These are phyloP conservation scores for Catharus fuscescens DNA, from an alignment of 2,113 vertebrate genomes.

Conservation along the genomic window DNA sequence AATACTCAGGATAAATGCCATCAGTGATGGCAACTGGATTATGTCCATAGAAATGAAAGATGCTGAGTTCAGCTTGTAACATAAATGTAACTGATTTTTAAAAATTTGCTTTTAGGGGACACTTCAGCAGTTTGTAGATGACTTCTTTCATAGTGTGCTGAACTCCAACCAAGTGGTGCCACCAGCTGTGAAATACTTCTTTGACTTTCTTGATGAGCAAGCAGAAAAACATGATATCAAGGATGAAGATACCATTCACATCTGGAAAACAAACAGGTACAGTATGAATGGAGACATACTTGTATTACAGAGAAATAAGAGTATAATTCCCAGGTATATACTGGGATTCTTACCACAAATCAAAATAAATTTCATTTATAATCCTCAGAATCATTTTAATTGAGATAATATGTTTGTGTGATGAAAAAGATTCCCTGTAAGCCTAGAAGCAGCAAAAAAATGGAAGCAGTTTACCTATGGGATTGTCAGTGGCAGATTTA, in stretches of 20 bases:
- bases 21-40: background rate
- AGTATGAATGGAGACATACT: background rate
- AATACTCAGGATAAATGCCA: background rate
- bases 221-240: slow-evolving; percentile 92
- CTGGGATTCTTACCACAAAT: background rate
- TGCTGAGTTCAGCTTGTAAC: background rate
- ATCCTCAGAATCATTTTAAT: background rate
- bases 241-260: slow-evolving; percentile 97
- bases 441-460: background rate
- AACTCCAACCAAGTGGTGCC: slow-evolving; percentile 89
- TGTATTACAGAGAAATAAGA: background rate
- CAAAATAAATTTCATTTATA: background rate
- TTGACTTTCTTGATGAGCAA: slow-evolving; percentile 97
- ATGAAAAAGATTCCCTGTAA: background rate
- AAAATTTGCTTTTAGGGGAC: slow-evolving; percentile 83
- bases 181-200: slow-evolving; percentile 97
- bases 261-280: slow-evolving; percentile 99
- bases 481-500: background rate
- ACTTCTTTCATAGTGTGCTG: slow-evolving; percentile 95
- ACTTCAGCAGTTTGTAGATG: slow-evolving; percentile 97
- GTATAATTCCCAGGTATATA: background rate
- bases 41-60: background rate
- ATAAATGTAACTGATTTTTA: background rate
- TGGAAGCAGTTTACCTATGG: background rate
- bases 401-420: background rate